Conservation (phyloP, 2,113 vertebrate genomes). For the Aphyosemion australe region DNA sequence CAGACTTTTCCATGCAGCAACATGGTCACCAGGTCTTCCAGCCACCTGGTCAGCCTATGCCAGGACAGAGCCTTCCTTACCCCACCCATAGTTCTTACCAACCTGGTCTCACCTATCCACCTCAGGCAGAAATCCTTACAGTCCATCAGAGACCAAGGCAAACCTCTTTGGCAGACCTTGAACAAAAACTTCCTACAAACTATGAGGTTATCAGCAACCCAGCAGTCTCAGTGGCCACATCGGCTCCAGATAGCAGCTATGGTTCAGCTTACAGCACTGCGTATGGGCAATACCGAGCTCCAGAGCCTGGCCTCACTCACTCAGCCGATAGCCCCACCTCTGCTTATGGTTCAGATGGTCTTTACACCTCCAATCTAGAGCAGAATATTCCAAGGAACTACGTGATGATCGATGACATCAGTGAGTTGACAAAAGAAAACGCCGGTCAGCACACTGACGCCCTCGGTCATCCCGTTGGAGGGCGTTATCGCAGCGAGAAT, state of each 20-base stretch:
- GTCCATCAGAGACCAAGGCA: slow-evolving; percentile 91
- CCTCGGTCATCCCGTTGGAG: slow-evolving; percentile 67
- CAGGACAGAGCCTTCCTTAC: slow-evolving; percentile 82
- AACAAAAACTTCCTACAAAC: slow-evolving; percentile 95
- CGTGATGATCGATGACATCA: slow-evolving; percentile 99
- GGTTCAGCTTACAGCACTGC: slow-evolving; percentile 79
- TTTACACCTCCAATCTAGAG: slow-evolving; percentile 93
- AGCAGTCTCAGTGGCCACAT: slow-evolving; percentile 84
- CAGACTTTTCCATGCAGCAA: slow-evolving; percentile 83
- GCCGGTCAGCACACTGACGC: slow-evolving; percentile 77
- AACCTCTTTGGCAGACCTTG: slow-evolving; percentile 92
- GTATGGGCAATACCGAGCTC: slow-evolving; percentile 85
- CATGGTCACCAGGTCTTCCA: slow-evolving; percentile 84
- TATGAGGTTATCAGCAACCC: slow-evolving; percentile 91
- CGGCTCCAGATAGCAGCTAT: slow-evolving; percentile 80
- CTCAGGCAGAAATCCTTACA: slow-evolving; percentile 80
- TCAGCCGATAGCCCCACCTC: slow-evolving; percentile 83
- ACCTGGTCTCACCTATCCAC: slow-evolving; percentile 80
- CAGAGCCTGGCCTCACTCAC: slow-evolving; percentile 83
- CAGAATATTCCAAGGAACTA: slow-evolving; percentile 97
- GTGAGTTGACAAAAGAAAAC: slow-evolving; percentile 95
- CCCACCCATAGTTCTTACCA: slow-evolving; percentile 79
- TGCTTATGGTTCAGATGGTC: slow-evolving; percentile 86
- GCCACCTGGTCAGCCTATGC: slow-evolving; percentile 82
- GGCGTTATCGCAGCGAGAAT: slow-evolving; percentile 81